These are phyloP conservation scores for Mesaphorura yosii DNA, from an alignment of 1,140 invertebrate genomes.

Conservation along the genomic window DNA sequence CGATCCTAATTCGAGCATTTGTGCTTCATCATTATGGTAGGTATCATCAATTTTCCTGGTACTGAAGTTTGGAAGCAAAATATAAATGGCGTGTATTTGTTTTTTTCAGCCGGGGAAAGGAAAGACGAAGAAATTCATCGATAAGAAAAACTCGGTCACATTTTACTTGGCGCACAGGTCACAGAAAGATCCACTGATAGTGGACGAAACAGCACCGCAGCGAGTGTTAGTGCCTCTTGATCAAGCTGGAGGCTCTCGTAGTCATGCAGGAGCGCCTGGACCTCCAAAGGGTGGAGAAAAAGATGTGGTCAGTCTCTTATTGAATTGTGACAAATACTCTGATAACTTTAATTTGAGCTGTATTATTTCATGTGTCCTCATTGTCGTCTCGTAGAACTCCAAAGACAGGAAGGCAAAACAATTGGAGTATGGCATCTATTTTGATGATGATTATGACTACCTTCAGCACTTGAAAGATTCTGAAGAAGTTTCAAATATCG, in stretches of 20 bases:
- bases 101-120: constrained; percentile 17
- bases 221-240: constrained; percentile 57
- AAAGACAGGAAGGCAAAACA: constrained; percentile 61
- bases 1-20: too few relatives aligned
- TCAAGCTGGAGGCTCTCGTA: constrained; percentile 29
- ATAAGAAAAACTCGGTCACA: constrained; percentile 79
- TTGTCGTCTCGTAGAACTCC: neutral
- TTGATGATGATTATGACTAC: constrained; percentile 93
- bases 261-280: neutral
- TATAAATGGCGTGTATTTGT: neutral
- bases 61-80: neutral
- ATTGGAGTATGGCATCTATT: constrained; percentile 84
- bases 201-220: constrained; percentile 77
- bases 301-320: neutral
- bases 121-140: constrained; percentile 85
- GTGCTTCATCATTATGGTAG: too few relatives aligned
- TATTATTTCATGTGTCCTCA: too few relatives aligned
- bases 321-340: neutral
- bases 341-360: neutral
- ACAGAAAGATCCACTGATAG: constrained; percentile 77
- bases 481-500: constrained; percentile 37
- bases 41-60: neutral
- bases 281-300: neutral
- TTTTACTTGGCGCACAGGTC: constrained; percentile 85
- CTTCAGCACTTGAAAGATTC: constrained; percentile 75